These are phyloP conservation scores for Ploceus nigricollis DNA, from an alignment of 2,113 vertebrate genomes.

Conservation along the genomic window DNA sequence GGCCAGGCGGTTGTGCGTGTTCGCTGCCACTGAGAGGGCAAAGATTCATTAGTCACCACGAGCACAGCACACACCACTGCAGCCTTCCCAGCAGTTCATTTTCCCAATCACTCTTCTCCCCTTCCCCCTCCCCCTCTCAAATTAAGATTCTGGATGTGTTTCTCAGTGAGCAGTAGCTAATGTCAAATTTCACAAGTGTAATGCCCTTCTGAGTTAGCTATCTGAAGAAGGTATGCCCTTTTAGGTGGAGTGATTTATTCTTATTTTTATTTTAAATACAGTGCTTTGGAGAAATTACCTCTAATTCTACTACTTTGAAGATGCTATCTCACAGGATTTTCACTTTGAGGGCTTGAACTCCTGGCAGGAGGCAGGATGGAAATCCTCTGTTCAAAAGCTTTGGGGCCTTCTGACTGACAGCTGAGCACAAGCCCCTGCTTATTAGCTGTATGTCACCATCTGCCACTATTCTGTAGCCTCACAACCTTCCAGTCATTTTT, in stretches of 20 bases:
- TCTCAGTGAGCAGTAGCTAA: background rate
- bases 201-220: background rate
- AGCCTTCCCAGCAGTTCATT: slow-evolving; percentile 7
- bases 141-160: slow-evolving; percentile 47
- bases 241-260: background rate
- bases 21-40: slow-evolving; percentile 19
- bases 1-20: background rate
- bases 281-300: slow-evolving; percentile 36
- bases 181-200: slow-evolving; percentile 21
- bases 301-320: slow-evolving; percentile 59
- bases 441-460: slow-evolving; percentile 61
- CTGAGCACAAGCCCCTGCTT: slow-evolving; percentile 55
- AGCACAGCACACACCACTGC: background rate
- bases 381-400: slow-evolving; percentile 65
- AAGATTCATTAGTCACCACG: background rate
- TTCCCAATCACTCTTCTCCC: background rate
- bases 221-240: slow-evolving; percentile 3
- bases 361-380: slow-evolving; percentile 56
- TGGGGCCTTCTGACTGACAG: slow-evolving; percentile 48
- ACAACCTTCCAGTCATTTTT: slow-evolving; percentile 31
- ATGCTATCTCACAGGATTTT: slow-evolving; percentile 49
- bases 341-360: slow-evolving; percentile 59
- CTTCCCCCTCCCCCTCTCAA: background rate
- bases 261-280: background rate
- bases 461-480: slow-evolving; percentile 40